Conservation (phyloP, 2,113 vertebrate species). For the Callocephalon fimbriatum region DNA sequence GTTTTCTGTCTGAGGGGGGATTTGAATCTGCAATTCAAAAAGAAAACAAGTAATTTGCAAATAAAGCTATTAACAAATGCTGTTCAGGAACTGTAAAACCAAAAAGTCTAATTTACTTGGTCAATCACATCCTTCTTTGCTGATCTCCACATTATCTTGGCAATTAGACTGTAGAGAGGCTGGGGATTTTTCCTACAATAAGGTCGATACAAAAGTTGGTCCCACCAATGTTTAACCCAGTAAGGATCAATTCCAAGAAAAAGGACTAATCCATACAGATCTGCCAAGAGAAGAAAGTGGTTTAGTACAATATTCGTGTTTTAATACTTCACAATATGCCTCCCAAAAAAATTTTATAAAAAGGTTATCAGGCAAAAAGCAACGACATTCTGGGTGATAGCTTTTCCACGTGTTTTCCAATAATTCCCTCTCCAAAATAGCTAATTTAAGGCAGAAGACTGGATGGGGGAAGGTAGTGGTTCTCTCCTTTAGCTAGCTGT, state of each 20-base stretch:
- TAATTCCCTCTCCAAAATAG: background rate
- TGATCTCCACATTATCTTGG: conserved; percentile 93
- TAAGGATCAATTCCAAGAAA: conserved; percentile 97
- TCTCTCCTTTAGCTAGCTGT: background rate
- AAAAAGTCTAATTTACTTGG: conserved; percentile 82
- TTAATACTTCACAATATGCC: background rate
- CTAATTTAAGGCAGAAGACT: background rate
- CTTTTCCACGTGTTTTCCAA: background rate
- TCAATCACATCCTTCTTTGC: conserved; percentile 98
- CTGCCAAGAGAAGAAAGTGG: conserved; percentile 68
- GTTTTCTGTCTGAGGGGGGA: conserved; percentile 95
- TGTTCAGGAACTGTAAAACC: background rate
- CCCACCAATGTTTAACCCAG: conserved; percentile 98
- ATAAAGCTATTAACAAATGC: background rate
- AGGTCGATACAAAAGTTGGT: conserved; percentile 92
- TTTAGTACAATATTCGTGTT: background rate
- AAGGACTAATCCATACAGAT: conserved; percentile 93
- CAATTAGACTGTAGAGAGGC: conserved; percentile 88
- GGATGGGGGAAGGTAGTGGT: rapidly evolving
- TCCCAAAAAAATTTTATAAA: background rate
- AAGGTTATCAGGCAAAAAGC: background rate
- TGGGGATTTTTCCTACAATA: conserved; percentile 90
- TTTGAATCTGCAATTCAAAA: conserved; percentile 87
- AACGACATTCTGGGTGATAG: background rate
- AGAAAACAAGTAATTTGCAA: background rate